Percentiles rank a stretch among this genome's conserved stretches.
Conservation (phyloP, 2,797 vertebrate genomes). For the Lemur catta region DNA sequence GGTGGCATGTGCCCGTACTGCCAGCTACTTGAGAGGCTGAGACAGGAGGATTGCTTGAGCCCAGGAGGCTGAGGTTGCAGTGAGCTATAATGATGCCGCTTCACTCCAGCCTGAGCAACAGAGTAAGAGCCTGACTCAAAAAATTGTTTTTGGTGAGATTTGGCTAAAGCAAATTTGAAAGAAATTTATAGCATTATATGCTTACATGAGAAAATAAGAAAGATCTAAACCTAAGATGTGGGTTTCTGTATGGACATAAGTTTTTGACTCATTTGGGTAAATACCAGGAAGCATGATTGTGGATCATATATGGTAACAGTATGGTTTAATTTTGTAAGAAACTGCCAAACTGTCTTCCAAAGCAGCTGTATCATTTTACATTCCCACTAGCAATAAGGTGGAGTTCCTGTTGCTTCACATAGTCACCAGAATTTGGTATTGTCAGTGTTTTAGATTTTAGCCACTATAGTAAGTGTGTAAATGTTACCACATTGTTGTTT, state of each 20-base stretch:
- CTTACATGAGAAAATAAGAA: not conserved
- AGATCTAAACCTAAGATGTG: not conserved
- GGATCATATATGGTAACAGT: not conserved
- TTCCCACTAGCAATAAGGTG: not conserved
- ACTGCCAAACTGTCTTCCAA: not conserved
- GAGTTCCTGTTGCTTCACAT: not conserved
- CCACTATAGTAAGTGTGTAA: not conserved
- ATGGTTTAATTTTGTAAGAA: not conserved
- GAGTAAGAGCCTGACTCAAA: not conserved
- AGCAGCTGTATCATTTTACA: not conserved
- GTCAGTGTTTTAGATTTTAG: not conserved
- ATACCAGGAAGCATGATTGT: not conserved
- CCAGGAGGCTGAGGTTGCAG: not conserved
- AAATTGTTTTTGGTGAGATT: not conserved
- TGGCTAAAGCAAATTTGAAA: not conserved
- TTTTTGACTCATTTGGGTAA: not conserved
- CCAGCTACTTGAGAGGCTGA: too few relatives aligned
- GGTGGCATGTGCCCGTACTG: too few relatives aligned
- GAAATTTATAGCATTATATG: not conserved
- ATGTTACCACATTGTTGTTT: not conserved
- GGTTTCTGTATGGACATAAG: not conserved
- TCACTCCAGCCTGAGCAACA: not conserved
- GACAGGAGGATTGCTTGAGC: too few relatives aligned
- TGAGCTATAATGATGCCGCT: not conserved
- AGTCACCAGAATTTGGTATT: not conserved